Conservation (phyloP, 2,888 invertebrate genomes). For the Parnassius orleans region DNA sequence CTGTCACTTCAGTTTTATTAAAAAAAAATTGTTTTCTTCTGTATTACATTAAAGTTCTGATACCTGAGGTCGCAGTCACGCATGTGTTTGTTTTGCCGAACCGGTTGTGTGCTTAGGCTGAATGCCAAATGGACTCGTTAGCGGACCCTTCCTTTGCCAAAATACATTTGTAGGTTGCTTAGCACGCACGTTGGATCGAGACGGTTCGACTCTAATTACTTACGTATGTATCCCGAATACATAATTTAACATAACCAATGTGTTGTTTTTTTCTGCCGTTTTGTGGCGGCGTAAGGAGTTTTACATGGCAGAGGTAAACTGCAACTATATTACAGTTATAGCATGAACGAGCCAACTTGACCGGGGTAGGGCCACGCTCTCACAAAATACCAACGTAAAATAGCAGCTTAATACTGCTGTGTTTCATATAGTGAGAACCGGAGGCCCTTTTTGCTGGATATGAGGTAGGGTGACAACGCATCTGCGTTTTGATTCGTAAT, state of each 20-base stretch:
- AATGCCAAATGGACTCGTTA: conserved; percentile 14
- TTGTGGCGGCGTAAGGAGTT: no score
- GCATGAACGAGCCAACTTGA: no score
- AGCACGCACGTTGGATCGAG: background rate
- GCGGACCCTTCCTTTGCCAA: conserved; percentile 1
- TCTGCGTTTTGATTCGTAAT: no score
- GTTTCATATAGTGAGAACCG: no score
- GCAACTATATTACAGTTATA: no score
- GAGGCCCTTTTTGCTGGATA: no score
- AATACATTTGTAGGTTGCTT: conserved; percentile 2
- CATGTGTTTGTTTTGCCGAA: conserved; percentile 3
- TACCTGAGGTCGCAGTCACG: conserved; percentile 5
- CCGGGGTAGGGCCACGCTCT: no score
- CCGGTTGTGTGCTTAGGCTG: conserved; percentile 9
- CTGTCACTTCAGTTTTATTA: background rate
- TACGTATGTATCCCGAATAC: conserved; percentile 6
- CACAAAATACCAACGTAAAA: no score
- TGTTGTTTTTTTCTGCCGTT: no score
- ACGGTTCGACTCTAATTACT: conserved; percentile 13
- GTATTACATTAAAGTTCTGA: background rate
- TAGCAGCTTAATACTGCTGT: no score
- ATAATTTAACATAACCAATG: background rate
- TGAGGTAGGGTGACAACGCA: no score
- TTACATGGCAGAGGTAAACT: no score
- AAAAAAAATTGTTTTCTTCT: background rate